These are phyloP conservation scores for Papilio xuthus DNA, from an alignment of 1,140 invertebrate genomes.

Conservation along the genomic window DNA sequence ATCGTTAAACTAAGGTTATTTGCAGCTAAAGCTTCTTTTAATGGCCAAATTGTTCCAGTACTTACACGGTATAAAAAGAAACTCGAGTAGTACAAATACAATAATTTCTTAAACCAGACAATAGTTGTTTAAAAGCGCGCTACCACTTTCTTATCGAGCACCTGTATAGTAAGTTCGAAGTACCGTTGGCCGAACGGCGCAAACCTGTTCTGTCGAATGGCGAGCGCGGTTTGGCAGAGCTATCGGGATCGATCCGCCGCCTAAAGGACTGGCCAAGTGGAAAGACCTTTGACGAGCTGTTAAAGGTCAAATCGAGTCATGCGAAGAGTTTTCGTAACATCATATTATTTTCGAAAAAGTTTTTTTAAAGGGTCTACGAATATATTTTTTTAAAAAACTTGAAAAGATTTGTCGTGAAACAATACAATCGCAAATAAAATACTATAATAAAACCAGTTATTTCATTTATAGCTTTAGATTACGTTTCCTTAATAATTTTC, in stretches of 20 bases:
- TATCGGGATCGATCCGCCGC: conserved; percentile 17
- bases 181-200: conserved; percentile 22
- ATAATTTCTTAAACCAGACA: not conserved
- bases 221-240: conserved; percentile 1
- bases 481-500: not conserved
- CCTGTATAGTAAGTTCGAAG: conserved; percentile 26
- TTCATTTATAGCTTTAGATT: not conserved
- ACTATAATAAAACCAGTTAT: not conserved
- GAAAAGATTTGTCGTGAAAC: not conserved
- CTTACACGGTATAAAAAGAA: not conserved
- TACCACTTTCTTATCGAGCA: conserved; percentile 10
- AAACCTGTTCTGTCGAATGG: conserved; percentile 30
- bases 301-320: too few species aligned
- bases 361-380: not conserved
- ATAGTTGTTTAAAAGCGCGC: conserved; percentile 2
- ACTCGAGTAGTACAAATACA: not conserved
- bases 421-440: not conserved
- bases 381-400: not conserved
- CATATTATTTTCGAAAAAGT: not conserved
- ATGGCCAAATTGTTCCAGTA: too few species aligned
- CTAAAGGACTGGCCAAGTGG: too few species aligned
- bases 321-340: conserved; percentile 79
- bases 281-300: too few species aligned
- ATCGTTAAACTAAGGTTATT: too few species aligned
- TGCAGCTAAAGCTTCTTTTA: too few species aligned